Percentiles rank a stretch among this genome's conserved stretches.
phyloP scores from a whole-genome alignment of 2,888 invertebrate genomes.

The Polyommatus iphigenia region DNA sequence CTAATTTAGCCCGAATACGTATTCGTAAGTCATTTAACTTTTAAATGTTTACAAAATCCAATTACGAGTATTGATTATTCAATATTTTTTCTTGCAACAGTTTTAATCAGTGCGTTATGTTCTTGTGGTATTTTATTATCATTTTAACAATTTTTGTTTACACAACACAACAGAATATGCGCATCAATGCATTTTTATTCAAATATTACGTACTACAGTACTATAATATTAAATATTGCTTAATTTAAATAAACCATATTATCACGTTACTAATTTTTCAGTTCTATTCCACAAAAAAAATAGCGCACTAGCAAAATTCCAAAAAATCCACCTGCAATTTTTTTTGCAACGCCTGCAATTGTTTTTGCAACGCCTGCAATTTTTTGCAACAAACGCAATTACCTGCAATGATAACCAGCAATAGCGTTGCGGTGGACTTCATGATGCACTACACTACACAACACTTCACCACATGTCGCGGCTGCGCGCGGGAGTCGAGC shows the following conservation, averaged over 20 bases:
- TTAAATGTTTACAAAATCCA: not conserved
- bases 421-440: constrained; percentile 65
- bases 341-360: not conserved
- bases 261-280: not conserved
- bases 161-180: not conserved
- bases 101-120: not conserved
- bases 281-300: not conserved
- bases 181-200: no score
- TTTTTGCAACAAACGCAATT: constrained; percentile 38
- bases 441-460: constrained; percentile 56
- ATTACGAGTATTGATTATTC: not conserved
- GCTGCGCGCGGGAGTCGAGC: constrained; percentile 70
- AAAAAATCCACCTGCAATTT: not conserved
- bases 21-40: not conserved
- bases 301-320: not conserved
- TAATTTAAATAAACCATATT: no score
- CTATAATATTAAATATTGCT: no score
- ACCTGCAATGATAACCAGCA: constrained; percentile 69
- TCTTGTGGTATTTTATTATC: not conserved
- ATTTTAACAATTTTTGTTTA: not conserved
- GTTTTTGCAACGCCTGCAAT: not conserved
- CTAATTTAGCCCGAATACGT: not conserved
- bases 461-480: constrained; percentile 73
- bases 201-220: no score
- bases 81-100: constrained; percentile 3